These are phyloP conservation scores for human (Homo sapiens) DNA, from an alignment of 2,113 vertebrate genomes.

Conservation along the genomic window DNA sequence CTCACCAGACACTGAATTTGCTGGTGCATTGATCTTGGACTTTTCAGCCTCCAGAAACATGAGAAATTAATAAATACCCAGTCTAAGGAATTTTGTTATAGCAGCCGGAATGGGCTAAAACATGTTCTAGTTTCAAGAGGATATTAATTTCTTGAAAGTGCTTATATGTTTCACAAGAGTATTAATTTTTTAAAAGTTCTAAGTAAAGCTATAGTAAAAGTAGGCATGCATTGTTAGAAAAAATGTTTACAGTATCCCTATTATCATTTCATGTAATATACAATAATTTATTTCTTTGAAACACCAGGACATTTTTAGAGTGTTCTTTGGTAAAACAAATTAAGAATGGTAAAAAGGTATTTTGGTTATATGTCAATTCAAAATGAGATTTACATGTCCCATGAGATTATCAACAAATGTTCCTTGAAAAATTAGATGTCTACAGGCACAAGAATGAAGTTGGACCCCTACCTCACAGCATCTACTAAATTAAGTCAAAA, in stretches of 20 bases:
- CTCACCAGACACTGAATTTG: neutral
- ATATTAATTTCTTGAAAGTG: constrained; percentile 26
- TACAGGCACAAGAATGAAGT: neutral
- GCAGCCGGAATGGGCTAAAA: neutral
- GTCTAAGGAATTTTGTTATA: neutral
- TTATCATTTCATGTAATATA: constrained; percentile 35
- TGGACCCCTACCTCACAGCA: neutral
- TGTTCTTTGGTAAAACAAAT: constrained; percentile 73
- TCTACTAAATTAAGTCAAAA: neutral
- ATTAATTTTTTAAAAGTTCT: neutral
- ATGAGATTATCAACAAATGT: neutral
- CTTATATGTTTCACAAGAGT: neutral
- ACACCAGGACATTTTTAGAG: constrained; percentile 76
- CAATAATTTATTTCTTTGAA: constrained; percentile 72
- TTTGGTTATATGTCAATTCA: constrained; percentile 71
- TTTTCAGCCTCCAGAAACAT: neutral
- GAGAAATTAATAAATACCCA: neutral
- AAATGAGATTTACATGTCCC: constrained; percentile 75
- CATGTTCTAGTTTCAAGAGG: constrained; percentile 15
- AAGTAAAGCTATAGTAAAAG: constrained; percentile 50
- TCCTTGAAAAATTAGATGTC: neutral
- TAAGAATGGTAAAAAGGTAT: constrained; percentile 74
- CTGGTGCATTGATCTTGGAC: neutral
- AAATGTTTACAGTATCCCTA: constrained; percentile 32
- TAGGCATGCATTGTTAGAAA: constrained; percentile 48